Base-by-base conservation (phyloP, 2,113 vertebrate species). In the Syngnathus floridae region DNA sequence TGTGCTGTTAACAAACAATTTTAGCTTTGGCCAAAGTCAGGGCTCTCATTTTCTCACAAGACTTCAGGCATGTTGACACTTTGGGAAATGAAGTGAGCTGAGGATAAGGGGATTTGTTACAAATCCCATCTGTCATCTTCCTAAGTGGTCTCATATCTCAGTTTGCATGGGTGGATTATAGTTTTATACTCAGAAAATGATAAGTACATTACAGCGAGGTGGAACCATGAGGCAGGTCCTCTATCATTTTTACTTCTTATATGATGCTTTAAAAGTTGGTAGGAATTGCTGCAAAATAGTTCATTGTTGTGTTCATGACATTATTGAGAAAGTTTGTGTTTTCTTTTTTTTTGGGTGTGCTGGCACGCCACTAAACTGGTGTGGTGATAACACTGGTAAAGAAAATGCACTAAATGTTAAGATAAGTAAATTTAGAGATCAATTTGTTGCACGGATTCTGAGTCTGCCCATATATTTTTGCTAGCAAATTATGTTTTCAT, bases 71-170 rank as follows among this genome's bases (percentile, higher is more conserved):
- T 77, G 78, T 76, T 77, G 83, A 79, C 75, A 72, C 80, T 86
- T 86, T 81, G 82, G 84, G 84, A 78, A 84, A 83, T 82, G 64
- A 88, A 83, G 74, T 77, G 77, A 79, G 81, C 76, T 72, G 74
- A 78, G 72, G 81, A 74, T 82, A 78, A 85, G 78, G 79, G 81
- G 86, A 88, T 88, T 88, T 85, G 78, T 74, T 46, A 66, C 76
- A 80, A 77, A 86, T 82, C 82, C 84, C 82, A 78, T 85, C 84
- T 84, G 86, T 86, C 86, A 85, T 86, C 81, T 84, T 84, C 74
- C 79, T 86, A 85, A 85, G 73, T 84, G 82, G 80, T 80, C 78
- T 77, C 45, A 78, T 85, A 87, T 82, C 83, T 78, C 70, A 63
- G 59, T 11, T 69, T 64, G 74, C 74, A 69, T 60, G 60, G 62